These are phyloP conservation scores for Tribolium castaneum DNA, from an alignment of 1,140 invertebrate genomes.

Conservation along the genomic window DNA sequence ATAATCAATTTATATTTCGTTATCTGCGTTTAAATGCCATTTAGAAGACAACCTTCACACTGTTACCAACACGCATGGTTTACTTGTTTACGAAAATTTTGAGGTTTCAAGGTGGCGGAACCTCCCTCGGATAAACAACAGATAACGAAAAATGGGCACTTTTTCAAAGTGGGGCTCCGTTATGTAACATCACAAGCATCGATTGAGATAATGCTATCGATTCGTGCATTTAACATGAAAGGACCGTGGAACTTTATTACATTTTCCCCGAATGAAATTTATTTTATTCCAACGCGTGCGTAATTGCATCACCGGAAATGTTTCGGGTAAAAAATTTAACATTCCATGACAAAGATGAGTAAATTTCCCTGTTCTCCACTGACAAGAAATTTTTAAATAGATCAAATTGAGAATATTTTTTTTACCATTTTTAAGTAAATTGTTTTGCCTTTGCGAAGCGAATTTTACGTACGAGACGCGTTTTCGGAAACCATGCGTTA, in stretches of 20 bases:
- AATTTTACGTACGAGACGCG: neutral
- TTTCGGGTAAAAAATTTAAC: too few species aligned
- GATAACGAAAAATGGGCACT: neutral
- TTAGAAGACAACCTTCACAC: neutral
- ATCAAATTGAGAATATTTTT: too few species aligned
- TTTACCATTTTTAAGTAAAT: too few species aligned
- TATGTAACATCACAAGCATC: neutral
- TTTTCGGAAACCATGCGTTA: neutral
- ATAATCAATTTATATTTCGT: neutral
- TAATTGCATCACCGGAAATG: neutral
- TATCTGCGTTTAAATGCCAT: neutral
- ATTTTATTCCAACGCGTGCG: neutral
- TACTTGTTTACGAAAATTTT: neutral
- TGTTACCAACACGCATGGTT: neutral
- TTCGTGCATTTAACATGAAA: neutral
- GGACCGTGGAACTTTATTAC: neutral
- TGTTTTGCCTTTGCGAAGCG: neutral
- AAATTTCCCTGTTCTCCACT: too few species aligned
- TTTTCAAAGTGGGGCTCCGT: neutral
- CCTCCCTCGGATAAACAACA: neutral
- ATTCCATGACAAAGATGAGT: too few species aligned
- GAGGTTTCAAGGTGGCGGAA: slow-evolving; percentile 4
- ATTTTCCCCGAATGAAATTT: neutral
- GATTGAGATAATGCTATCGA: neutral
- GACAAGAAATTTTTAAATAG: too few species aligned